Conservation (phyloP, 2,113 vertebrate species). For the Platycercus adscitus region DNA sequence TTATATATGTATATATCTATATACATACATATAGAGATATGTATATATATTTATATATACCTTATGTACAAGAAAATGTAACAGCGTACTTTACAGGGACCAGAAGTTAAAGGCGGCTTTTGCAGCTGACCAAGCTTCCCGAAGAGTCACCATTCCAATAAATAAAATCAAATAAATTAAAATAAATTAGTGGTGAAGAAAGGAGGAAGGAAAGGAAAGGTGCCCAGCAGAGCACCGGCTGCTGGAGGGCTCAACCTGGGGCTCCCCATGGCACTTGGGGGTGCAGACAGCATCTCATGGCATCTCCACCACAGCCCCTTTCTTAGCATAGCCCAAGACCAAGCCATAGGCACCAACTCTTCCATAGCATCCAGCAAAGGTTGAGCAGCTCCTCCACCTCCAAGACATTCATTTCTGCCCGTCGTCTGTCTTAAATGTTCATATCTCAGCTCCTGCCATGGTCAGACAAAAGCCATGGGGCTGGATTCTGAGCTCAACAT, state of each 20-base stretch:
- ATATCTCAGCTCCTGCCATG: background rate
- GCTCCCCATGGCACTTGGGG: background rate
- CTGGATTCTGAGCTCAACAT: background rate
- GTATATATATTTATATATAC: slow-evolving; percentile 78
- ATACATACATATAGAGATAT: slow-evolving; percentile 71
- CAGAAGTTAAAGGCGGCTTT: slow-evolving; percentile 24
- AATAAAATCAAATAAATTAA: background rate
- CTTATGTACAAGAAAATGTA: slow-evolving; percentile 70
- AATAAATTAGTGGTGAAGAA: background rate
- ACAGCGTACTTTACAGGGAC: slow-evolving; percentile 59
- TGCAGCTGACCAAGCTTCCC: slow-evolving; percentile 45
- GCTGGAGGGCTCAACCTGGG: accelerated
- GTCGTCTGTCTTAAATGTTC: background rate
- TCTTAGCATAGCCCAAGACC: background rate
- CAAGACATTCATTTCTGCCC: background rate
- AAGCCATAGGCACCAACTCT: background rate
- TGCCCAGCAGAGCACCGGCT: background rate
- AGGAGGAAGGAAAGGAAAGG: background rate
- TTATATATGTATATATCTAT: slow-evolving; percentile 50
- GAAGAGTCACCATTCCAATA: background rate
- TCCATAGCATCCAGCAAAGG: background rate
- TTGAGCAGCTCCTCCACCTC: background rate
- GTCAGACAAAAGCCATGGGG: background rate
- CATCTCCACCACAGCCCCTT: background rate
- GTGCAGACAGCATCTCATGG: background rate